A percentile compares a stretch with the other conserved stretches of the same genome.
Conservation (phyloP, 2,888 invertebrate genomes). For the Agrochola circellaris region DNA sequence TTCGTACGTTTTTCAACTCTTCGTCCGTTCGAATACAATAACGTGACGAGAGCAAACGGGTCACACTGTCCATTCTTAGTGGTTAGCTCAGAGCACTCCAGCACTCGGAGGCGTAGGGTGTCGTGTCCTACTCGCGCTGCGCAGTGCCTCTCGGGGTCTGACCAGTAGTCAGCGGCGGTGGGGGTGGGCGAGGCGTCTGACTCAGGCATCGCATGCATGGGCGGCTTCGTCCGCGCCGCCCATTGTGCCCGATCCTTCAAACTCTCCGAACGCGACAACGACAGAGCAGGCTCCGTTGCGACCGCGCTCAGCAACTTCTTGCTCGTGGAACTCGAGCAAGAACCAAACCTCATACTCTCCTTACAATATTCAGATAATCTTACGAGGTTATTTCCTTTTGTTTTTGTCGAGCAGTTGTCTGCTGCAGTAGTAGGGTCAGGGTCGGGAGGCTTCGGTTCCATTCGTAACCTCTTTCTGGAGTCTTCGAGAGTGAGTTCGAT, state of each 20-base stretch:
- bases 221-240: slow-evolving; percentile 83
- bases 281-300: slow-evolving; percentile 84
- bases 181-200: slow-evolving; percentile 84
- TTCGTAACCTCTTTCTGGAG: slow-evolving; percentile 87
- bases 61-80: slow-evolving; percentile 97
- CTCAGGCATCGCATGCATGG: slow-evolving; percentile 86
- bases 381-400: slow-evolving; percentile 85
- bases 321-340: slow-evolving; percentile 87
- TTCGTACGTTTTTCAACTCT: slow-evolving; percentile 95
- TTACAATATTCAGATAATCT: slow-evolving; percentile 88
- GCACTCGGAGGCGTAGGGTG: slow-evolving; percentile 92
- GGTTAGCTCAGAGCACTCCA: slow-evolving; percentile 96
- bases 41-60: slow-evolving; percentile 96
- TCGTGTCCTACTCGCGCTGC: slow-evolving; percentile 86
- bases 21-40: slow-evolving; percentile 95
- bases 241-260: slow-evolving; percentile 87
- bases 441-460: slow-evolving; percentile 89
- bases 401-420: slow-evolving; percentile 80
- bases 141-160: slow-evolving; percentile 88
- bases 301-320: slow-evolving; percentile 85
- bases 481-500: slow-evolving; percentile 94
- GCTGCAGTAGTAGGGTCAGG: slow-evolving; percentile 79
- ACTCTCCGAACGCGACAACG: slow-evolving; percentile 88
- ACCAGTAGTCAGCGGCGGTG: slow-evolving; percentile 89
- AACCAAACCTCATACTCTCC: slow-evolving; percentile 88